Base-by-base conservation (phyloP, 2,113 vertebrate genomes). In the Chaetorhynchus papuensis region DNA sequence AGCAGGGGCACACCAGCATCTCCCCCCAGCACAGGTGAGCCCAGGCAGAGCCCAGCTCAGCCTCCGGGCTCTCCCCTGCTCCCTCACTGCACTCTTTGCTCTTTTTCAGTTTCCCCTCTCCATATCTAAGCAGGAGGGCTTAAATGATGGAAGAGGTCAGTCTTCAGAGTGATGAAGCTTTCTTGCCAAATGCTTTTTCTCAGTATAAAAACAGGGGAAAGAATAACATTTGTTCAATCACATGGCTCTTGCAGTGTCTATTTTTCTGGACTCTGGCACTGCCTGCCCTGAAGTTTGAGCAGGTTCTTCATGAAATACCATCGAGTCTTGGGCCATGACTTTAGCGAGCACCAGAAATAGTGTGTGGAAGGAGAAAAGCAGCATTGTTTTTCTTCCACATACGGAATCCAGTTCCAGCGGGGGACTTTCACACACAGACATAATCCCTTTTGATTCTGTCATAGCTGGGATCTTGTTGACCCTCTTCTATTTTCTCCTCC, bases 311-410 rank as follows among this genome's bases (percentile, higher is more conserved):
- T 44, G 33, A 83, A 83, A 95, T 89, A 31, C 83, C 86, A 90
- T 49, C 1, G 0, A 69, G 53, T 13, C 71, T n/a, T n/a, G 45
- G 76, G 59, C 37, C 66, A 57, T 12, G 71, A 52, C 79, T 94
- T 86, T 28, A 44, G 66, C 86, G 54, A 96, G 45, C 86, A 89
- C 86, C 66, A 95, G 80, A 83, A 96, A 95, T 27, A 84, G 90
- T 50, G 88, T 27, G 22, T 13, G 75, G 76, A 54, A 57, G 49
- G 31, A 88, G 63, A 75, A 65, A 42, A 80, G 76, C 76, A 80
- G 66, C 22, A 49, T 31, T 31, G 6, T 41, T 77, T 91, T 91
- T 57, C 87, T 94, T 89, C 94, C 91, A 89, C 87, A 74, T 74
- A 74, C 44, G 76, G 89, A 70, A 47, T 19, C 63, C 39, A 12